Base-by-base conservation (phyloP, 37 sponge, comb jelly and placozoan species). In the Dysidea cf. avara region DNA sequence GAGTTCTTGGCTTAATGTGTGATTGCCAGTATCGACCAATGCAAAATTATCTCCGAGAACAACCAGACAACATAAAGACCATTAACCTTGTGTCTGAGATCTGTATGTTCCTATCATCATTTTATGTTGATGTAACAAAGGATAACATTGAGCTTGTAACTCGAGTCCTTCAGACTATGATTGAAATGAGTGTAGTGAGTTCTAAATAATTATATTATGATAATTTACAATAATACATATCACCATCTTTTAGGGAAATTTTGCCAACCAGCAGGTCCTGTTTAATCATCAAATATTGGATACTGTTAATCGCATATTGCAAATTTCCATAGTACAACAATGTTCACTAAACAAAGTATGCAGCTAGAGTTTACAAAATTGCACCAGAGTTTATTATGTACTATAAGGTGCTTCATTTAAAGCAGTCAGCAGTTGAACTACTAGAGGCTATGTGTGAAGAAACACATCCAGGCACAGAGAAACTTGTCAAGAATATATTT, bases 41-140 rank as follows among this genome's bases (percentile, higher is more conserved):
- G 37, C 87, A 87, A 62, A 57, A 83, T 56, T 83, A 83, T 39
- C 68, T 88, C 21, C 78, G 89, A 31, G 83, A 71, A 58, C 89
- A 88, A 68, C 89, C 83, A 0, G 89, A 88, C 63, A 80, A 82
- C 56, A 53, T 88, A 29, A 88, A 88, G 58, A 43, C 46, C 56
- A 63, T 88, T 16, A 88, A 88, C 56, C 49, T 88, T 38, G 83
- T 88, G 25, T 71, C 80, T 25, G 78, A 83, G 48, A 61, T 68
- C 28, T 61, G 67, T 1, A 26, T 28, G 6, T 83, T 80, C 69
- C 40, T 84, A 9, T 78, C 83, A 53, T 53, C 66, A 12, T 78
- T 68, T 58, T 61, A 78, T 46, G 39, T 25, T 24, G 80, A 64
- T 18, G 68, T 88, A 37, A 78, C 64, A 33, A 31, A 52, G 1